Evolutionary conservation across 2,113 vertebrate genomes (phyloP), one percentile per base, ranked within the genome.

Genomic region (Forbesichthys agassizii): DNA sequence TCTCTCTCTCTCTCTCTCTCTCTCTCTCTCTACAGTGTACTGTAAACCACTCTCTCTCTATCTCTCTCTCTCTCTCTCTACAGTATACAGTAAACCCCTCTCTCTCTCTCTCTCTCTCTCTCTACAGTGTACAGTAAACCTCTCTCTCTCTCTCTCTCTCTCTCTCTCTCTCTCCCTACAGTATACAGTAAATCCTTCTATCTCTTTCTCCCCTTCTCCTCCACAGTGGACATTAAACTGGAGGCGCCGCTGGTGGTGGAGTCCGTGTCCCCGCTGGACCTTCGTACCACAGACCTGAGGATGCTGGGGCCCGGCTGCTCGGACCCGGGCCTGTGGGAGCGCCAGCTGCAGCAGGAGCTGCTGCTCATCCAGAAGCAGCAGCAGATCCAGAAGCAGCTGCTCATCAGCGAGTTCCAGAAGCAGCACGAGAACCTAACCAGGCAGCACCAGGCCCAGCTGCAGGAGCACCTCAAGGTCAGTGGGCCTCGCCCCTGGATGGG

Each of bases 291-390:
- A 3, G 97, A 99, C 78, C 90, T 95, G 81, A 96, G 95, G 91
- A 96, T 96, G 94, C 94, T 96, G 89, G 95, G 95, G 83, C 94
- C 95, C 10, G 94, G 93, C 78, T 94, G 93, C 78, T 94, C 95
- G 46, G 96, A 98, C 88, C 94, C 96, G 0, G 93, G 92, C 1
- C 69, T 96, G 79, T 96, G 96, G 66, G 96, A 98, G 82, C 94
- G 96, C 84, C 96, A 98, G 83, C 92, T 99, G 33, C 98, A 99
- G 88, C 96, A 98, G 86, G 97, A 99, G 36, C 86, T 99, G 36
- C 94, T 98, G 49, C 93, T 98, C 36, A 98, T 99, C 74, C 96
- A 99, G 89, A 97, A 99, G 84, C 97, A 99, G 90, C 98, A 99
- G 86, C 97, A 98, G 81, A 96, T 98, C 82, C 97, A 99, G 92